These are phyloP conservation scores for Torymus aiolomorphi DNA, from an alignment of 2,888 invertebrate genomes.

Conservation along the genomic window DNA sequence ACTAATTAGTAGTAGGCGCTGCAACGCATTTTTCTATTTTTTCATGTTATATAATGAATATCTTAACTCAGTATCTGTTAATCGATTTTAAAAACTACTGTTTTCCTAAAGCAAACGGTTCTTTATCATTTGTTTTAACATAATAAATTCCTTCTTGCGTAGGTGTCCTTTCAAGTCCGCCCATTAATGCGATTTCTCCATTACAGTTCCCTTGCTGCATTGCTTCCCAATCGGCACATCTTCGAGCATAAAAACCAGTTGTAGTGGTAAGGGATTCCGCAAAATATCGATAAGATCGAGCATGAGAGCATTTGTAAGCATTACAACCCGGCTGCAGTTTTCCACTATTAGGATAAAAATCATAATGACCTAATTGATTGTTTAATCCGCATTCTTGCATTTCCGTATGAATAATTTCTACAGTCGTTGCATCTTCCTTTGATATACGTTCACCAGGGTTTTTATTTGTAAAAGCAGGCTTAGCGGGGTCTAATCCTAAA, in stretches of 20 bases:
- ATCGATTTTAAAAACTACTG: too few species aligned
- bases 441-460: conserved; percentile 67
- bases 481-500: conserved; percentile 74
- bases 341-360: conserved; percentile 75
- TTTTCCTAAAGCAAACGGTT: conserved; percentile 63
- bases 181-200: conserved; percentile 51
- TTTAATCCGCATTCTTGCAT: conserved; percentile 68
- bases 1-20: too few species aligned
- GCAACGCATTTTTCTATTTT: too few species aligned
- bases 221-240: conserved; percentile 51
- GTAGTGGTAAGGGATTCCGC: conserved; percentile 63
- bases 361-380: conserved; percentile 69
- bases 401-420: conserved; percentile 74
- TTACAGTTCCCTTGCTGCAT: conserved; percentile 49
- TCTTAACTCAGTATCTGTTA: too few species aligned
- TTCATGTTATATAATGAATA: too few species aligned
- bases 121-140: conserved; percentile 59
- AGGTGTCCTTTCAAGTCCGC: conserved; percentile 40
- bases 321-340: conserved; percentile 67
- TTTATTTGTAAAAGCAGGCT: conserved; percentile 68
- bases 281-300: conserved; percentile 61
- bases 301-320: conserved; percentile 62
- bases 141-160: conserved; percentile 62
- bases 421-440: conserved; percentile 69
- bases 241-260: conserved; percentile 53